Evolutionary conservation across 2,113 vertebrate genomes (phyloP), one percentile per base, ranked within the genome.

Genomic region (Otocyon megalotis): DNA sequence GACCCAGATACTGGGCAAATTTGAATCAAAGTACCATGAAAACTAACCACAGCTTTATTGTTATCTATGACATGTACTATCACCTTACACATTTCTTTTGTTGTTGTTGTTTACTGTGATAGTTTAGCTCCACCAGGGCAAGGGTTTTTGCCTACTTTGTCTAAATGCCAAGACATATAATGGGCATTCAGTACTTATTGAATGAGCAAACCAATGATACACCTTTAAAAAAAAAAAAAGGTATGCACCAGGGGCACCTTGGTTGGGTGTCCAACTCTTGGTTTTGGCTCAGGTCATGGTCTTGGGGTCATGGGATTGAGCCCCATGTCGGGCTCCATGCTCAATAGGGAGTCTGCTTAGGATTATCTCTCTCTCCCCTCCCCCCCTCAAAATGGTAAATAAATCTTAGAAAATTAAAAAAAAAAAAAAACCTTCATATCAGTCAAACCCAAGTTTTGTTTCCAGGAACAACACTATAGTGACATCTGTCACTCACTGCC

Each of bases 41-140:
- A 58, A 14, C 6, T 17, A 48, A 13, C 9, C 17, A 22, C 2
- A 11, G 50, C 22, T 5, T 8, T 20, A 5, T 0, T 5, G 7
- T 56, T 0, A 12, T 60, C 74, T 60, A 26, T 9, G 17, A 17
- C 3, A 19, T 26, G 8, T 4, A 32, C 35, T 24, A 28, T 22
- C 17, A 15, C 0, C 9, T 1, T 26, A 15, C 9, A 7, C 2
- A 16, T 8, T 69, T 20, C 43, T 60, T 10, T 35, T 7, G 24
- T 90, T n/a, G 43, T 43, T 32, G 24, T 90, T 32, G 2, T 60
- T 65, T 53, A 35, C 26, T 22, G 11, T 43, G 20, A 8, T n/a
- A 54, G 24, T 48, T 65, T 56, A n/a, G 22, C 22, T 50, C 8
- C 53, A 50, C 60, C 20, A 30, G 37, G 56, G 43, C 10, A 85